Conservation (phyloP, 2,113 vertebrate genomes). For the Hippopotamus amphibius region DNA sequence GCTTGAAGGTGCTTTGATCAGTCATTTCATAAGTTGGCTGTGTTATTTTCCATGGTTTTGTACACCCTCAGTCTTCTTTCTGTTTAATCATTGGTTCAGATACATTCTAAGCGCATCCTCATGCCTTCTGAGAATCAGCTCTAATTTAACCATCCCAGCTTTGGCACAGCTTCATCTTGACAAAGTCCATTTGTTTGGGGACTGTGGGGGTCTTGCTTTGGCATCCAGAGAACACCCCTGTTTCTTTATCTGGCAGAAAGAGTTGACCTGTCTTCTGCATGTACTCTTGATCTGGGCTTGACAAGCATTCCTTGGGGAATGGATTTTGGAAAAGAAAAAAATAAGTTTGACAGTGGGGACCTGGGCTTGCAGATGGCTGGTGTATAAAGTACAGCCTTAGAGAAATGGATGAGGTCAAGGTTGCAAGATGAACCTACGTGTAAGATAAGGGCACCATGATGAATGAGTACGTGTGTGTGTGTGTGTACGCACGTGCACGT, state of each 20-base stretch:
- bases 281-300: not conserved
- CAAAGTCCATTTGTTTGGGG: not conserved
- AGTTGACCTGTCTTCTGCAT: not conserved
- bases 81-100: not conserved
- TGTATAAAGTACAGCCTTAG: not conserved
- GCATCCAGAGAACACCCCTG: not conserved
- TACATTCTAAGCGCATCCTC: not conserved
- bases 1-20: not conserved
- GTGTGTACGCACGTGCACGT: accelerated
- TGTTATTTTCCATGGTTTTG: not conserved
- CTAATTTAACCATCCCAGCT: not conserved
- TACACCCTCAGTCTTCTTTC: not conserved
- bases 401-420: not conserved
- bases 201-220: not conserved
- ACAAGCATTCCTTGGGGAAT: not conserved
- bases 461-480: too few species aligned
- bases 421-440: not conserved
- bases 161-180: not conserved
- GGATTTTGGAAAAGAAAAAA: not conserved
- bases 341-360: not conserved
- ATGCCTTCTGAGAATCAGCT: not conserved
- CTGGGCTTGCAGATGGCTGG: not conserved
- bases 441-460: too few species aligned
- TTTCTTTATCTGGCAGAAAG: not conserved
- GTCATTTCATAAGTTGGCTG: not conserved